Evolutionary conservation across 2,113 vertebrate species (phyloP), one percentile per base, ranked within the genome.

Genomic region (Tachycineta bicolor): DNA sequence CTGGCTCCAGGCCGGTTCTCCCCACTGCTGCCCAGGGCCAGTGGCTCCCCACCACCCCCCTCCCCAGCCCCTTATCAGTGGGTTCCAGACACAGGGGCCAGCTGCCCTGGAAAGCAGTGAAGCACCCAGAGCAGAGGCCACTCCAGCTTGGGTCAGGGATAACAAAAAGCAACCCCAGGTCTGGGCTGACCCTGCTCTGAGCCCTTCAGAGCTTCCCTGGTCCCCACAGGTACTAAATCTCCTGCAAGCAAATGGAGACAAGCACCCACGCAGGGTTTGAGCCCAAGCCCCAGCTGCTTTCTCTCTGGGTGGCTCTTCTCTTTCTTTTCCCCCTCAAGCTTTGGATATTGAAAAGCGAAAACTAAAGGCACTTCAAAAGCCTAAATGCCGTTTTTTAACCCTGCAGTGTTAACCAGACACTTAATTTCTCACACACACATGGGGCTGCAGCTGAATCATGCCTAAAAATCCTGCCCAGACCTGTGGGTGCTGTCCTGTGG

Each of bases 401-500:
- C 29, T 9, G 1, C 7, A 18, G 2, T 9, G 10, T 34, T 47
- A 8, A n/a, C 16, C 31, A 52, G 34, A 5, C 34, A 10, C 23
- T 1, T 14, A 0, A 0, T n/a, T 65, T 50, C 46, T 41, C 70
- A 33, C 1, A 2, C 0, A 5, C 49, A 24, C 24, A 14, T 0
- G 1, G 9, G 47, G 12, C 80, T 82, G 37, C 33, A 33, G 46
- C 19, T 1, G 3, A 34, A 17, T 74, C 52, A 60, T 14, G 56
- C 33, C 63, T 34, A 37, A 81, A 84, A 84, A 33, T 33, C 79
- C 82, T 70, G 78, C 60, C 50, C 1, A 4, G 29, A 28, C 14
- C 49, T 2, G 2, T 7, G 21, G 33, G 53, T 75, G 59, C 20
- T 59, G 55, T 26, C 49, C 83, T 8, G 0, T 24, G n/a, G 49